Percentiles rank a stretch among this genome's conserved stretches.
Conservation (phyloP, 2,888 invertebrate genomes). For the Ormyrus thymus region DNA sequence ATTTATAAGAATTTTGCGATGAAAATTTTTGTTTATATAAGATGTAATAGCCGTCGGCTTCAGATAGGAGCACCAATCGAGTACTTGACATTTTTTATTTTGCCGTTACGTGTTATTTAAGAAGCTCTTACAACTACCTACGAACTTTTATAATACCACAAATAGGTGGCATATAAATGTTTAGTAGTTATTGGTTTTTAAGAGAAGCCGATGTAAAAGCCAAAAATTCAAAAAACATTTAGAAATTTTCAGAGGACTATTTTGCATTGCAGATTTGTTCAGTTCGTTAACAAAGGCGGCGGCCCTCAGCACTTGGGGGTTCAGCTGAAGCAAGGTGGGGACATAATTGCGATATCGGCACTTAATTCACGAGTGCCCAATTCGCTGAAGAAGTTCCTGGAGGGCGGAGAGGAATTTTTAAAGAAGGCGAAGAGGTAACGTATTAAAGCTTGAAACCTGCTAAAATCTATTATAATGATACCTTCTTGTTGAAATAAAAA, state of each 20-base stretch:
- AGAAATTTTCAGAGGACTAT: no score
- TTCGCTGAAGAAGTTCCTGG: constrained; percentile 77
- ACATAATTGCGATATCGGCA: constrained; percentile 81
- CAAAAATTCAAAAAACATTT: no score
- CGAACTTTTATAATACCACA: no score
- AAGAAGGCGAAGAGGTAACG: constrained; percentile 78
- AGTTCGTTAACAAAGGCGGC: constrained; percentile 80
- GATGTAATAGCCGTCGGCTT: no score
- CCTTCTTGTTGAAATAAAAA: neutral
- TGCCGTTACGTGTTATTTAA: no score
- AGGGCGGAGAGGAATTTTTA: constrained; percentile 74
- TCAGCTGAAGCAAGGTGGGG: constrained; percentile 80
- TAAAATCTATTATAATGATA: constrained; percentile 16
- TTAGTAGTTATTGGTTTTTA: neutral
- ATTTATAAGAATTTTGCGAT: no score
- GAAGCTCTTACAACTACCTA: no score
- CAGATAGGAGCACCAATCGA: no score
- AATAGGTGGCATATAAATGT: no score
- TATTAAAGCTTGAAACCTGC: neutral
- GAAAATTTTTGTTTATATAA: no score
- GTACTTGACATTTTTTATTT: no score
- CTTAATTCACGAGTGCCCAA: constrained; percentile 78
- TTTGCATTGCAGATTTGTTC: constrained; percentile 79
- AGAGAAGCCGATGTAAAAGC: neutral
- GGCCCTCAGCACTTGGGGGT: constrained; percentile 82